A percentile compares a stretch with the other conserved stretches of the same genome.
Conservation (phyloP, 2,888 invertebrate genomes). For the Troilus luridus region DNA sequence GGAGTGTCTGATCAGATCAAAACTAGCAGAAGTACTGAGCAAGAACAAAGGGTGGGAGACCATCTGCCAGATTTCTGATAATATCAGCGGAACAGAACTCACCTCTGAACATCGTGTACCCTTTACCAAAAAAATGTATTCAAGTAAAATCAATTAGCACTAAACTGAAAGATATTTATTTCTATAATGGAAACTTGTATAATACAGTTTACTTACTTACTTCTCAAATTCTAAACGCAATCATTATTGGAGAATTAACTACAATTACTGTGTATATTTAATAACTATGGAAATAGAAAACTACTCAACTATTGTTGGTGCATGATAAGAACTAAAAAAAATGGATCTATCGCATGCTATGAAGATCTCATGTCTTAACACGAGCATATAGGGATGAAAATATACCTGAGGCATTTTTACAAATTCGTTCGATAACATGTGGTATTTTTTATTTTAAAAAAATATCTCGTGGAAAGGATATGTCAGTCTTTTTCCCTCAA, state of each 20-base stretch:
- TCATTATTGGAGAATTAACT: too few species aligned
- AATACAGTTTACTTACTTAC: neutral
- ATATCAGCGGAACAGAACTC: too few species aligned
- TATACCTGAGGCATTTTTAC: neutral
- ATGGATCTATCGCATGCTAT: neutral
- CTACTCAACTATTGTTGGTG: neutral
- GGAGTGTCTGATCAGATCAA: too few species aligned
- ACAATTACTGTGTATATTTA: neutral
- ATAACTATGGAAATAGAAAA: neutral
- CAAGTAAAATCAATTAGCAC: too few species aligned
- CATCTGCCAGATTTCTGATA: too few species aligned
- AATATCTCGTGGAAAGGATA: neutral
- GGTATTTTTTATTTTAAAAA: neutral
- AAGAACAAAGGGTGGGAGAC: too few species aligned
- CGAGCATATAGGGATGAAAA: neutral
- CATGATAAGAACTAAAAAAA: neutral
- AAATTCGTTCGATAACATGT: neutral
- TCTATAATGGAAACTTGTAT: neutral
- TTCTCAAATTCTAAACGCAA: neutral
- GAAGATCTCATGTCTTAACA: neutral
- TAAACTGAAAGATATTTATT: neutral
- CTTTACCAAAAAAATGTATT: too few species aligned
- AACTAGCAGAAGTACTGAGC: too few species aligned
- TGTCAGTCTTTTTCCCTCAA: neutral
- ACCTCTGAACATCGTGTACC: too few species aligned